Evolutionary conservation across 2,888 invertebrate genomes (phyloP).

Genomic region (Spodoptera littoralis): DNA sequence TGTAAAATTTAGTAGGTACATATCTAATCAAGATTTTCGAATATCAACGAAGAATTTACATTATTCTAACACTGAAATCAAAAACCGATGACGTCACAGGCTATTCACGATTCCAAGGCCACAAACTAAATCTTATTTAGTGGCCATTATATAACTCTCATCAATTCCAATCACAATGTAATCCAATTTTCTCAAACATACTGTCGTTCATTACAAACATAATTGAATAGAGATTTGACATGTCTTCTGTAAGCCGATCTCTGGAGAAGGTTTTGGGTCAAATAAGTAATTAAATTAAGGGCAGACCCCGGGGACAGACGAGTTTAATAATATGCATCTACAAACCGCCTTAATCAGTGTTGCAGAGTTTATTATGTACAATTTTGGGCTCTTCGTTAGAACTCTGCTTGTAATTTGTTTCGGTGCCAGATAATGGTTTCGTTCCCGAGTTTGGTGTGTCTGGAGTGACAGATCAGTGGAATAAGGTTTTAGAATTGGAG

Average conservation of each 20-base stretch:
- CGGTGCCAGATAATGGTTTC: too few relatives aligned
- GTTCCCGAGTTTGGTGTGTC: neutral
- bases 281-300: slow-evolving; percentile 78
- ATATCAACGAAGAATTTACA: too few relatives aligned
- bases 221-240: slow-evolving; percentile 75
- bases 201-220: slow-evolving; percentile 62
- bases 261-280: slow-evolving; percentile 65
- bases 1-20: too few relatives aligned
- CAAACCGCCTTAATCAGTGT: slow-evolving; percentile 39
- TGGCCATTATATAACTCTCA: slow-evolving; percentile 45
- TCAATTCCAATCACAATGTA: slow-evolving; percentile 57
- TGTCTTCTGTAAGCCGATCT: slow-evolving; percentile 63
- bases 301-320: slow-evolving; percentile 59
- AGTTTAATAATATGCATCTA: slow-evolving; percentile 68
- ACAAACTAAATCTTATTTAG: slow-evolving; percentile 46
- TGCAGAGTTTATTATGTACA: slow-evolving; percentile 30
- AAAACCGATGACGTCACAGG: too few relatives aligned
- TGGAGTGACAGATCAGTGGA: too few relatives aligned
- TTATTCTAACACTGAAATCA: too few relatives aligned
- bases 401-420: slow-evolving; percentile 6
- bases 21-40: too few relatives aligned
- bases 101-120: neutral
- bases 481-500: too few relatives aligned
- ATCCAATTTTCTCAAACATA: slow-evolving; percentile 58
- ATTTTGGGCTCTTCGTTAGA: slow-evolving; percentile 17